Percentiles rank a stretch among this genome's conserved stretches.
Conservation (phyloP, 2,113 vertebrate species). For the Otis tarda region DNA sequence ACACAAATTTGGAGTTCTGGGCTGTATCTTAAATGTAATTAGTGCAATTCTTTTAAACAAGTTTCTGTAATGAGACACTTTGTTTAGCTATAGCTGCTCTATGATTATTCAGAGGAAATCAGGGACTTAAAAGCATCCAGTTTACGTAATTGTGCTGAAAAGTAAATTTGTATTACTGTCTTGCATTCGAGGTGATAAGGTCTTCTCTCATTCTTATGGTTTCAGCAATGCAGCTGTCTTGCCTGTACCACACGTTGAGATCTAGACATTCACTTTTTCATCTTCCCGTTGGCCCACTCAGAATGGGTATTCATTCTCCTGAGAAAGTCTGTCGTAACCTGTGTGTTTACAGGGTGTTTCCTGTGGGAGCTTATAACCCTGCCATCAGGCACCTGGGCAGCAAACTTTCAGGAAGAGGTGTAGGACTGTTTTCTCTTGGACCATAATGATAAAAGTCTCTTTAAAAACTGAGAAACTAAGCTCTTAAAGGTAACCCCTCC, state of each 20-base stretch:
- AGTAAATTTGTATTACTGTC: not conserved
- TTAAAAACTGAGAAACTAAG: not conserved
- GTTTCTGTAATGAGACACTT: constrained; percentile 3
- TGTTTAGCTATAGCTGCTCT: constrained; percentile 14
- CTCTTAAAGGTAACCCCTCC: not conserved
- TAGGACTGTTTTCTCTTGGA: not conserved
- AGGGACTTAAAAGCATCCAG: constrained; percentile 1
- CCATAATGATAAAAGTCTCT: not conserved
- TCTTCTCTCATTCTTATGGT: not conserved
- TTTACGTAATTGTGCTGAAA: not conserved
- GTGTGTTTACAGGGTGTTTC: not conserved
- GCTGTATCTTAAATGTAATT: not conserved
- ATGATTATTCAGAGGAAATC: not conserved
- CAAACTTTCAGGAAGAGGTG: not conserved
- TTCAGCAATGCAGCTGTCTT: not conserved
- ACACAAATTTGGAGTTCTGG: not conserved
- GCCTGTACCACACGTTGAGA: not conserved
- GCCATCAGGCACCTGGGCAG: not conserved
- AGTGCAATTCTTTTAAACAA: not conserved
- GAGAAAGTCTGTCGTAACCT: not conserved
- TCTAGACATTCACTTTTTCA: not conserved
- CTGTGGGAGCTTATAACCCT: not conserved
- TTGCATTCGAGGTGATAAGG: not conserved
- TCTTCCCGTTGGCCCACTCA: not conserved
- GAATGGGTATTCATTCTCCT: not conserved